These are phyloP conservation scores for Gallinago solitaria DNA, from an alignment of 2,797 vertebrate genomes.

Conservation along the genomic window DNA sequence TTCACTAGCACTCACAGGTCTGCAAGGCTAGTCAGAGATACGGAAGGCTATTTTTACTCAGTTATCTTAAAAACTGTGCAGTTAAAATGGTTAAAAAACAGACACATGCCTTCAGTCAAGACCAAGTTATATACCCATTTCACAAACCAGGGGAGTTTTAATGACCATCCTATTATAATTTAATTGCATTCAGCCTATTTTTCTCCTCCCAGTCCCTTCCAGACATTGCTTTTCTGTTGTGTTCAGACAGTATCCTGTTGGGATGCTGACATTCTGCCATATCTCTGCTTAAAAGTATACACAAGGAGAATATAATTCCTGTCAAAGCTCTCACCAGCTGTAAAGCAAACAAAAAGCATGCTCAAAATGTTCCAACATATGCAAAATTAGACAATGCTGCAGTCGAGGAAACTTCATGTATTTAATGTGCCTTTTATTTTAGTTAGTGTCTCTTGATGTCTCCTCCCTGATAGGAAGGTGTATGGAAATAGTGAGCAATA, in stretches of 20 bases:
- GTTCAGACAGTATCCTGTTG: not conserved
- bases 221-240: not conserved
- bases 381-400: not conserved
- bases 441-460: not conserved
- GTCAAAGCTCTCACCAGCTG: not conserved
- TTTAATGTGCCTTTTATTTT: not conserved
- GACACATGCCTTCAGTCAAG: not conserved
- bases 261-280: not conserved
- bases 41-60: not conserved
- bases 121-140: not conserved
- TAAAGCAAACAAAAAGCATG: not conserved
- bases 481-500: not conserved
- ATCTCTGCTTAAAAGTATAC: not conserved
- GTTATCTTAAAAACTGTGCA: not conserved
- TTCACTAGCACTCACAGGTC: not conserved
- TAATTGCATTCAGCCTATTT: not conserved
- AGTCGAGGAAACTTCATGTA: not conserved
- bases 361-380: not conserved
- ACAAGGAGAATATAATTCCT: not conserved
- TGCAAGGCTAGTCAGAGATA: not conserved
- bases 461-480: not conserved
- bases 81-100: not conserved
- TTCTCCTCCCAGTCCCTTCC: not conserved
- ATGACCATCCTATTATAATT: not conserved
- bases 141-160: conserved; percentile 10